Evolutionary conservation across 1,140 invertebrate species (phyloP), one percentile per base, ranked within the genome.

Genomic region (Metopolophium dirhodum): DNA sequence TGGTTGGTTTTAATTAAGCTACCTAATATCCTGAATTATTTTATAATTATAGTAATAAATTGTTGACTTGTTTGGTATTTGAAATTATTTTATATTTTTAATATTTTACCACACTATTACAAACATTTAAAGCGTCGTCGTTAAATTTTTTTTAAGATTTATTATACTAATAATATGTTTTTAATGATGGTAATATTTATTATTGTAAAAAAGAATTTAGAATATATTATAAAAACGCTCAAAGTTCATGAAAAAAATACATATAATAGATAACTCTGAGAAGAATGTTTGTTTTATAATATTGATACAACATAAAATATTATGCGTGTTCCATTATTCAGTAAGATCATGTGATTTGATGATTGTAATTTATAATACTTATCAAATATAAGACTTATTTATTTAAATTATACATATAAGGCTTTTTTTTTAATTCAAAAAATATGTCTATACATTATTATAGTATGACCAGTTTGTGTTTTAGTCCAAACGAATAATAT

Each of bases 151-250:
- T 77, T 77, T n/a, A n/a, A 77, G 61, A 77, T 77, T 77, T 77
- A 77, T 77, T 77, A 77, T 77, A 7, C 61, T 77, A 77, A 77
- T 77, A 77, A 77, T 77, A 77, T 77, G 30, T n/a, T 77, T 77
- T 77, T 77, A 77, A 77, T 77, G 61, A 77, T 77, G 14, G 61
- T 77, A 77, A 77, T 77, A 77, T 77, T n/a, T 77, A 77, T n/a
- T 77, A 77, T 77, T n/a, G 61, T n/a, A 20, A 18, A 77, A 77
- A 77, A 77, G 14, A 4, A 77, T n/a, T 77, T n/a, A 77, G 14
- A 77, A 77, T 77, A 18, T 77, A 77, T 77, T 77, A 77, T 77
- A n/a, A 77, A n/a, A 77, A 77, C 30, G 14, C 61, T n/a, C n/a
- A n/a, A 77, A 77, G 61, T 77, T 20, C 14, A 77, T n/a, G n/a